Base-by-base conservation (phyloP, 2,797 vertebrate genomes). In the Eulemur mongoz region DNA sequence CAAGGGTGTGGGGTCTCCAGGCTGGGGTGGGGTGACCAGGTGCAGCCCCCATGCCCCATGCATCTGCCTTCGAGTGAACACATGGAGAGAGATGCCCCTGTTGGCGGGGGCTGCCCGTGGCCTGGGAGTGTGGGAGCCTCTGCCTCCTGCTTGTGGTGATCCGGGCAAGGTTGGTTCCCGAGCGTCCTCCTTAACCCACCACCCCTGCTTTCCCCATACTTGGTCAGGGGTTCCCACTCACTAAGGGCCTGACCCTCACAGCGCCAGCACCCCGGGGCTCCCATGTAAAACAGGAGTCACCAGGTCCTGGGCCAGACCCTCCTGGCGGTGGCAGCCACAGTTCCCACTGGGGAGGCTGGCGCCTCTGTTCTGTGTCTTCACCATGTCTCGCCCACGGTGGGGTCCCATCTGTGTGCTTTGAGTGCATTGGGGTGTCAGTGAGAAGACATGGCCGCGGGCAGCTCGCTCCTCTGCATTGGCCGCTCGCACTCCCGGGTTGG, bases 81-180 rank as follows among this genome's bases (percentile, higher is more conserved):
- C 7, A 4, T 32, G 32, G 61, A 63, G 14, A 65, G 63, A 18
- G 30, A 65, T 18, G 9, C n/a, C 65, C 65, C 61, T 63, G 14
- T n/a, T 15, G 30, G 30, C 6, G 2, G 65, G 17, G n/a, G n/a
- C 4, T 10, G 8, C 65, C 4, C 2, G 5, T 20, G 38, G 2
- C 43, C 38, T 59, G 40, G 57, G 23, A 43, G 1, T 17, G 0
- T 0, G 10, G 38, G 1, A 38, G 10, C 23, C 82, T 18, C 63
- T 65, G 25, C 0, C 32, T 0, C 0, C 75, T 20, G 0, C 2
- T 0, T 25, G 17, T n/a, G 4, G 61, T 1, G 22, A 18, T 32
- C 25, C 1, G 0, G 0, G 17, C 69, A 22, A 2, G 5, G 7
- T 14, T 35, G 22, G 30, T 57, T 20, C 15, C 69, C 13, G 2